These are phyloP conservation scores for Theristicus caerulescens DNA, from an alignment of 2,113 vertebrate genomes.

Conservation along the genomic window DNA sequence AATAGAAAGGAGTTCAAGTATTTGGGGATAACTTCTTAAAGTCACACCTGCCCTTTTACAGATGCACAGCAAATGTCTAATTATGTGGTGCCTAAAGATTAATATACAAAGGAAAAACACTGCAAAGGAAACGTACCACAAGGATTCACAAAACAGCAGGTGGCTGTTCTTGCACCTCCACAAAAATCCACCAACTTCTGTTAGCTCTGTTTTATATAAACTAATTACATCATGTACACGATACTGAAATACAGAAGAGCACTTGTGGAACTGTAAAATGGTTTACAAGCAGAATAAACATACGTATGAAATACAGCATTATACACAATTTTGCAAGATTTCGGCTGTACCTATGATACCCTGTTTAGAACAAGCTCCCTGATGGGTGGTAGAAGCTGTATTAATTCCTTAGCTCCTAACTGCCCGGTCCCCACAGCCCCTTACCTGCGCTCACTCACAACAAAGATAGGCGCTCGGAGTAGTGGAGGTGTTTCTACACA, in stretches of 20 bases:
- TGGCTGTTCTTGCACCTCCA: not conserved
- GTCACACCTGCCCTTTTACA: not conserved
- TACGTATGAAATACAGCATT: not conserved
- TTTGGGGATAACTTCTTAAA: not conserved
- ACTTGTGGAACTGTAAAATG: not conserved
- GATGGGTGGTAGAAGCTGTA: not conserved
- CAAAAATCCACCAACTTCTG: not conserved
- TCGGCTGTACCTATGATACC: not conserved
- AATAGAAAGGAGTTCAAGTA: not conserved
- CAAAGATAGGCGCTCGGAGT: accelerated
- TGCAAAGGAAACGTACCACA: not conserved
- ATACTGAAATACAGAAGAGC: not conserved
- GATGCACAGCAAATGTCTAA: not conserved
- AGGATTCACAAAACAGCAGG: not conserved
- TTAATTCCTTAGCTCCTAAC: not conserved
- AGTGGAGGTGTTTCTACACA: not conserved
- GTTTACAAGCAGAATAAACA: not conserved
- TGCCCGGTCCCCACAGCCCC: accelerated
- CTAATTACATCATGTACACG: not conserved
- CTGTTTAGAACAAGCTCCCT: not conserved
- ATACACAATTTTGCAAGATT: not conserved
- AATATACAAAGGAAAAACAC: not conserved
- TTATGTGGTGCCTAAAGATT: not conserved
- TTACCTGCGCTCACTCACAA: accelerated
- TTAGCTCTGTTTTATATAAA: not conserved